Base-by-base conservation (phyloP, 2,888 invertebrate genomes). In the Uloborus plumipes region DNA sequence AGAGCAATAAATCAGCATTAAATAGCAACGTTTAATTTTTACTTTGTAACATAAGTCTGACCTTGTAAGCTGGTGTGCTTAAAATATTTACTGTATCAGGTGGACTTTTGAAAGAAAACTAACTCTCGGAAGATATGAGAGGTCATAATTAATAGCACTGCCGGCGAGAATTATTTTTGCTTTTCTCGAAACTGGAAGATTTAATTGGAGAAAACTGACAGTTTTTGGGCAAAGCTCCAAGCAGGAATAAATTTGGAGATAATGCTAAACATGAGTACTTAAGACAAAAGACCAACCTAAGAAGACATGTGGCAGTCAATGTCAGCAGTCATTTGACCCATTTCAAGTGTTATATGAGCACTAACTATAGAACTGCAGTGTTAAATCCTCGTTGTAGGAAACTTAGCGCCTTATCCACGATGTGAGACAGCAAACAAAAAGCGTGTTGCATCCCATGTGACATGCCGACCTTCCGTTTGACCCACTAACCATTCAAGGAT, bases 381-480 rank as follows among this genome's bases (percentile, higher is more conserved):
- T 59, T n/a, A 70, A 70, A 59, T 59, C 22, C 26, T 26, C 59
- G 39, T 14, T n/a, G n/a, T n/a, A n/a, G 31, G 26, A 11, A 67
- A 22, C 18, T 22, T 49, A 1, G n/a, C 49, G 59, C 20, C 58
- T 69, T 39, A n/a, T 18, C 20, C n/a, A 55, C 20, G 31, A 64
- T 64, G 64, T 39, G 26, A 26, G 16, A 20, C n/a, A 64, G 39
- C 26, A 64, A 26, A 31, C 39, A 64, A 64, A 55, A 69, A 55
- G 55, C 55, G 53, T 51, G 18, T 55, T n/a, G 71, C 47, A 66
- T 79, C 72, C 62, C 55, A 55, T 71, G 78, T 72, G 71, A 79
- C 49, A 59, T 61, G 50, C 49, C 49, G 73, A 74, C 73, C 80
- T 80, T 80, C 67, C 69, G 53, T 64, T 80, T 80, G 80, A 80